Evolutionary conservation across 2,888 invertebrate genomes (phyloP), one percentile per base, ranked within the genome.

Genomic region (Stenoptilia bipunctidactyla): DNA sequence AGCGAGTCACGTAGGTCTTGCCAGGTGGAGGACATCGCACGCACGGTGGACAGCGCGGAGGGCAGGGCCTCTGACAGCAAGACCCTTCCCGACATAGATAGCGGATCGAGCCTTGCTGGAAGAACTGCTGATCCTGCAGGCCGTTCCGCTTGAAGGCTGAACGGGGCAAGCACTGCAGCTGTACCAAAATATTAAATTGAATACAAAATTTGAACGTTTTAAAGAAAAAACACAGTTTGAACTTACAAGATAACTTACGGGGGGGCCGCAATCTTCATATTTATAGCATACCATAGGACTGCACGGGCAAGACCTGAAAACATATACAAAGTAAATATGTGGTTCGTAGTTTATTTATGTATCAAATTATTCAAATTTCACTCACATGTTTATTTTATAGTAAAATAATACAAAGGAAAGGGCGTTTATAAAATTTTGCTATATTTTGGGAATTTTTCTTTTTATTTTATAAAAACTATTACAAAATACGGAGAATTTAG

Each of bases 141-240:
- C 84, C 85, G 56, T 85, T 85, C 40, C 84, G 73, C 62, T 85
- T 85, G 74, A 82, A 85, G 38, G 84, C 84, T 44, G 85, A 80
- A 51, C 80, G 70, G 46, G 85, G 85, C 45, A 85, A 70, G 54
- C 83, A 83, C 66, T 72, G 75, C 46, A 85, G 71, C 85, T 85
- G 55, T 50, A 60, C 50, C 46, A 44, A 40, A 36, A 30, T n/a
- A 10, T 20, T 20, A 3, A 20, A 20, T 3, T 20, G 3, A 20
- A 20, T 5, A 8, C 20, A 8, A 20, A 20, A 5, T 20, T 20
- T 20, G 3, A 20, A 20, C n/a, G n/a, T n/a, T n/a, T 20, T 20
- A 8, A 20, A 20, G 8, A 8, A 20, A 20, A 20, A 20, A 8
- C 20, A 8, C 3, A 20, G 20, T 5, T 20, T 20, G 3, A 8